Percentiles rank a stretch among this genome's conserved stretches.
Evolutionary conservation across 2,113 vertebrate species (phyloP).

Genomic region (Calidris pugnax): DNA sequence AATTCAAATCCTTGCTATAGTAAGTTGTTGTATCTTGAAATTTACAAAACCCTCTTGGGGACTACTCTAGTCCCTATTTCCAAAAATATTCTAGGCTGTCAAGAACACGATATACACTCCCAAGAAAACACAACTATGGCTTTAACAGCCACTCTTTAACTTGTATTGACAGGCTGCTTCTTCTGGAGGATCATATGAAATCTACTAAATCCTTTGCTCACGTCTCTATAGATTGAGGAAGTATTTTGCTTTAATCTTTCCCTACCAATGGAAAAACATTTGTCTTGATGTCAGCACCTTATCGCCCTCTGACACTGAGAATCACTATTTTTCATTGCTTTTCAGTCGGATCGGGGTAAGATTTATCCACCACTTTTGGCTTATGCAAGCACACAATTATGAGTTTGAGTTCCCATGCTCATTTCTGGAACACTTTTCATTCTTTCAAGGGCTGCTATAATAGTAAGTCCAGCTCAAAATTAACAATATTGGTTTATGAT

Average conservation of each 20-base stretch:
- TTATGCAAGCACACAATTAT: not conserved
- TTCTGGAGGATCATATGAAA: not conserved
- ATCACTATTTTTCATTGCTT: not conserved
- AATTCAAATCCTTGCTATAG: not conserved
- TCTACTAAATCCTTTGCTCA: not conserved
- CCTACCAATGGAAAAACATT: not conserved
- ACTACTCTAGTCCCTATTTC: not conserved
- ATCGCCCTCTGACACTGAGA: not conserved
- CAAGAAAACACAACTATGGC: not conserved
- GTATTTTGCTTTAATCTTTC: not conserved
- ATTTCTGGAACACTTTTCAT: not conserved
- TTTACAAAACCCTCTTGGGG: not conserved
- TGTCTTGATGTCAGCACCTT: not conserved
- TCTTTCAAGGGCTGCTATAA: not conserved
- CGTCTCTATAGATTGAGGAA: rapidly evolving
- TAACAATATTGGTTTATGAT: not conserved
- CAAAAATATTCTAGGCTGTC: not conserved
- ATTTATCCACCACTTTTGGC: not conserved
- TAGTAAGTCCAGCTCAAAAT: not conserved
- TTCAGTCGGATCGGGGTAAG: not conserved
- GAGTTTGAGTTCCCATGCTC: not conserved
- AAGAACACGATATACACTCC: not conserved
- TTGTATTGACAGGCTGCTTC: not conserved
- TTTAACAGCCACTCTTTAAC: not conserved
- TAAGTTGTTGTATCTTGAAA: not conserved